Evolutionary conservation across 1,140 invertebrate genomes (phyloP).

Genomic region (Orius laevigatus): DNA sequence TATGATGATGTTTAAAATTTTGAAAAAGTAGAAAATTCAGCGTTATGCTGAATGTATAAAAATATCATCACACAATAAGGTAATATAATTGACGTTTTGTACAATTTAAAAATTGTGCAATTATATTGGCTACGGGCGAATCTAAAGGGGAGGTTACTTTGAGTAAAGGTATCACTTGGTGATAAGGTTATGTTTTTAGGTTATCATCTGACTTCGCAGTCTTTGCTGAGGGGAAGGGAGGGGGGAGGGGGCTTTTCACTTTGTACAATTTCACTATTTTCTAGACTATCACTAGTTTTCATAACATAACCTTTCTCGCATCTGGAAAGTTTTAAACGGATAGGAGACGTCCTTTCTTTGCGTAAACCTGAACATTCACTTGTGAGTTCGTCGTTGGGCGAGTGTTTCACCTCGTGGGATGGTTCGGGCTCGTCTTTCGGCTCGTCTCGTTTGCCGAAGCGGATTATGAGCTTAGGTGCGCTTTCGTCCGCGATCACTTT

Average conservation of each 20-base stretch:
- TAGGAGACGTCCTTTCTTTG: conserved; percentile 46
- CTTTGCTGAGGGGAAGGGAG: conserved; percentile 49
- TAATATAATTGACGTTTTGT: conserved; percentile 3
- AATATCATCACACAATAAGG: conserved; percentile 15
- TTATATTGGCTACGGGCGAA: no score
- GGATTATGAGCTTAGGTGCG: conserved; percentile 50
- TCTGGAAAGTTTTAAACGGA: conserved; percentile 63
- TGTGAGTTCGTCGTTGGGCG: conserved; percentile 15
- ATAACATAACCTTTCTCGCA: conserved; percentile 52
- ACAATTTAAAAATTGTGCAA: conserved; percentile 8
- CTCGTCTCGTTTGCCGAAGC: conserved; percentile 32
- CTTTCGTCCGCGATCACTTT: conserved; percentile 28
- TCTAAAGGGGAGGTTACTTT: no score
- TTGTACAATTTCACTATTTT: conserved; percentile 11
- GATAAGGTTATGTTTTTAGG: background rate
- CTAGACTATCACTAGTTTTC: conserved; percentile 25
- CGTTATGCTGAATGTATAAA: conserved; percentile 8
- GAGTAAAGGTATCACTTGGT: conserved; percentile 3
- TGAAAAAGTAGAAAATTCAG: no score
- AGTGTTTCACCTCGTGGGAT: conserved; percentile 1
- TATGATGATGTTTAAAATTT: no score
- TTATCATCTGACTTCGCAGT: conserved; percentile 69
- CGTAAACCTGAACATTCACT: conserved; percentile 28
- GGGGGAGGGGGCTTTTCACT: conserved; percentile 19
- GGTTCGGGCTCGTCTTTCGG: background rate